Percentiles rank a stretch among this genome's conserved stretches.
Evolutionary conservation across 2,888 invertebrate genomes (phyloP).

Genomic region (Hydrotaea diabolus): DNA sequence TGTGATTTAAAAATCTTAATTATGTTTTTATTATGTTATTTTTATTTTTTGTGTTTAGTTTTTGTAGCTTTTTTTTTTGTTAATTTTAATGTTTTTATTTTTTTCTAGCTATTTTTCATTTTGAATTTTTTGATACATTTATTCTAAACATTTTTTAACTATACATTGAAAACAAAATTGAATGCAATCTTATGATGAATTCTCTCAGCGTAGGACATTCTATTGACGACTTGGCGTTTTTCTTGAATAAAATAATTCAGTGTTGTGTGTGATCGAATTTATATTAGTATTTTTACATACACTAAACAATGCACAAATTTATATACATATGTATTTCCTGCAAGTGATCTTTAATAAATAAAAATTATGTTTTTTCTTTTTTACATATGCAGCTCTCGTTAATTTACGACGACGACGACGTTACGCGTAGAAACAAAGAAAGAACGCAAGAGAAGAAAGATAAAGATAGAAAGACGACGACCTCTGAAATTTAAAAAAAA

Average conservation of each 20-base stretch:
- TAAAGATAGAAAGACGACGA: constrained; percentile 53
- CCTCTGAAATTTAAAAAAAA: constrained; percentile 53
- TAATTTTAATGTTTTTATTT: too few species aligned
- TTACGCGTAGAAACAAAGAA: constrained; percentile 59
- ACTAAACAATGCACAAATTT: neutral
- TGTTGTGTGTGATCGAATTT: neutral
- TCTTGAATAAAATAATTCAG: constrained; percentile 2
- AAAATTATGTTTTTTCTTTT: constrained; percentile 53
- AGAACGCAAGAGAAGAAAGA: constrained; percentile 52
- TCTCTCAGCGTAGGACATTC: neutral
- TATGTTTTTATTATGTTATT: too few species aligned
- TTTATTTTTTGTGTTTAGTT: too few species aligned
- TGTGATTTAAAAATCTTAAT: too few species aligned
- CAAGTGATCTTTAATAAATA: constrained; percentile 26
- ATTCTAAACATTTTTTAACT: neutral
- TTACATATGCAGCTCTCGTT: constrained; percentile 65
- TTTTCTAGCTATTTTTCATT: too few species aligned
- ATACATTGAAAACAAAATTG: constrained; percentile 1
- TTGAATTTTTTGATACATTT: too few species aligned
- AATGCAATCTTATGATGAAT: neutral
- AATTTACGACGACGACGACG: constrained; percentile 66
- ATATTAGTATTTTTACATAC: constrained; percentile 31
- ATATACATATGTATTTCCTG: neutral
- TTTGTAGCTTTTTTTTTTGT: too few species aligned
- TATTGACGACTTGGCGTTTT: neutral